Base-by-base conservation (phyloP, 2,888 invertebrate species). In the Byasa hedistus region DNA sequence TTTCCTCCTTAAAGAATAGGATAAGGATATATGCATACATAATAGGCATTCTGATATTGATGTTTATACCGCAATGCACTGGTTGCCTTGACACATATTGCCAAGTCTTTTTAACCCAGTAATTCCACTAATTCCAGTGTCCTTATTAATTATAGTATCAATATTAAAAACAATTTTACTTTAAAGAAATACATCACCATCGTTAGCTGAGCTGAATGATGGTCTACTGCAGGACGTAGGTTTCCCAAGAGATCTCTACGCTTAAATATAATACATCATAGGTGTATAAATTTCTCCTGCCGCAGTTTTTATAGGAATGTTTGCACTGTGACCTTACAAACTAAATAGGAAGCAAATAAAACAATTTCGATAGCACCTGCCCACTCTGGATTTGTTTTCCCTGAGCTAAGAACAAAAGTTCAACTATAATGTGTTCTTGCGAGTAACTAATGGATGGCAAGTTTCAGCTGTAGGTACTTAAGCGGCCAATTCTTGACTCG, bases 391-490 rank as follows among this genome's bases (percentile, higher is more conserved):
- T 83, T 82, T 79, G 79, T 82, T 79, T 79, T 75, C 72, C 74
- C 75, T 79, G 77, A 79, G 76, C 76, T 79, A 80, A 81, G 77
- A 82, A 85, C 83, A 83, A 85, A 88, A 89, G 87, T 89, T 86
- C 76, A 85, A 85, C 83, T 87, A 84, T 86, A 89, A 88, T 86
- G 85, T 85, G 87, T 84, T 86, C 82, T 79, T 79, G 79, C 81
- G 84, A 87, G 86, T 84, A 87, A 87, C 85, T 89, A 90, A 90
- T 89, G 89, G 86, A 82, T 81, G 81, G 83, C 80, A 85, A 89
- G 89, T 89, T 89, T 85, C 80, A 78, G 75, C 72, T 73, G 83
- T 81, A 83, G 85, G 85, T 89, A 87, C 87, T 89, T 86, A 87
- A 85, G 85, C 80, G 80, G 85, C 86, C 86, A 85, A 86, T 88